These are phyloP conservation scores for Lacanobia oleracea DNA, from an alignment of 2,888 invertebrate species.

Conservation along the genomic window DNA sequence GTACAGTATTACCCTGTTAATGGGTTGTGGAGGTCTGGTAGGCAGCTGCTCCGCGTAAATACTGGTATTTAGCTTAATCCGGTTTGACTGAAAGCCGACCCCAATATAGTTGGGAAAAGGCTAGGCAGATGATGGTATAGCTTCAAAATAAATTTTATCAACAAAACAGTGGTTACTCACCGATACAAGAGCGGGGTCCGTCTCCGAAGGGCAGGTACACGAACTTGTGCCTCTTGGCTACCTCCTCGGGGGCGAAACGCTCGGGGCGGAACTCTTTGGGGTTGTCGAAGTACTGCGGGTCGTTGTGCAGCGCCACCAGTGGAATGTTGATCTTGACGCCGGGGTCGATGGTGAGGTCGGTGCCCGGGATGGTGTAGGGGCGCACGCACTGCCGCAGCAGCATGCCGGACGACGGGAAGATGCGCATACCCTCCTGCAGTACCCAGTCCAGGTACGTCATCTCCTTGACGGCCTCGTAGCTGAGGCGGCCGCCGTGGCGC, in stretches of 20 bases:
- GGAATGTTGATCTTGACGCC: slow-evolving; percentile 69
- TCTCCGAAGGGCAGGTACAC: slow-evolving; percentile 79
- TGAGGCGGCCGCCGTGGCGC: slow-evolving; percentile 71
- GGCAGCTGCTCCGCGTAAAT: too few relatives aligned
- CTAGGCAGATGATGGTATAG: not conserved
- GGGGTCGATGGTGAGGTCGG: slow-evolving; percentile 72
- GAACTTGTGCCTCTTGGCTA: slow-evolving; percentile 68
- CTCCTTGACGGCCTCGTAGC: slow-evolving; percentile 80
- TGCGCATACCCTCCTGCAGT: slow-evolving; percentile 79
- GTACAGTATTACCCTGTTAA: too few relatives aligned
- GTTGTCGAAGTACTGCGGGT: slow-evolving; percentile 77
- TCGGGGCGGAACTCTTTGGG: slow-evolving; percentile 79
- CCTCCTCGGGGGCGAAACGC: slow-evolving; percentile 72
- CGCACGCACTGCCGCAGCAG: slow-evolving; percentile 69
- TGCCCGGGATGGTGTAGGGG: slow-evolving; percentile 71
- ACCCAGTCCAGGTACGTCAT: slow-evolving; percentile 81
- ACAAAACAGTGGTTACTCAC: slow-evolving; percentile 63
- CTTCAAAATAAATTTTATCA: not conserved
- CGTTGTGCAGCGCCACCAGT: slow-evolving; percentile 77
- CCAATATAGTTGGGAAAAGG: too few relatives aligned
- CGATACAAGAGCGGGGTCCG: slow-evolving; percentile 80
- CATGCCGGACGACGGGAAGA: slow-evolving; percentile 75
- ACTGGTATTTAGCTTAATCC: too few relatives aligned
- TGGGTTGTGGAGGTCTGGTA: too few relatives aligned
- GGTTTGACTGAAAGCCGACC: too few relatives aligned